Conservation (phyloP, 2,113 vertebrate species). For the Mirza zaza region DNA sequence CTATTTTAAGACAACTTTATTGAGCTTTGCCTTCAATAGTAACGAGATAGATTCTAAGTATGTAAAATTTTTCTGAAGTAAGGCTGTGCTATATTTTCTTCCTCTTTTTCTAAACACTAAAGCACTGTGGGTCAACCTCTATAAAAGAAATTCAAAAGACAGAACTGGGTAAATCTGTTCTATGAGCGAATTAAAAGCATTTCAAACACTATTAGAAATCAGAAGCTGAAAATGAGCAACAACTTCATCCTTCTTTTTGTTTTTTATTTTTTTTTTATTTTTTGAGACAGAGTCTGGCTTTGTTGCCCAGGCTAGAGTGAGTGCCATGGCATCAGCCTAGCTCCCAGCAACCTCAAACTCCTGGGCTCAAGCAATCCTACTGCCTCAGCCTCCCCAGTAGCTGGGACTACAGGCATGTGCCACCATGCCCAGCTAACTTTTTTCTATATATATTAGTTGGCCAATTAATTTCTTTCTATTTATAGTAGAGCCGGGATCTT, state of each 20-base stretch:
- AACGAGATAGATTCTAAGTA: not conserved
- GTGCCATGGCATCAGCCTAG: too few species aligned
- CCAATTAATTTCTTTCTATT: too few species aligned
- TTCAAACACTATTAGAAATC: constrained; percentile 26
- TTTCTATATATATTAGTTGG: too few species aligned
- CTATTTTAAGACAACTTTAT: not conserved
- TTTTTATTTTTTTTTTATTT: too few species aligned
- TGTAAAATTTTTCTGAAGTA: not conserved
- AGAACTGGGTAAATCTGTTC: not conserved
- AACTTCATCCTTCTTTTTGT: not conserved
- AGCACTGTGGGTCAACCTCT: not conserved
- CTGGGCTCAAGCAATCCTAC: too few species aligned
- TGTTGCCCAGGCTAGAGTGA: too few species aligned
- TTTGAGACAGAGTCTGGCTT: too few species aligned
- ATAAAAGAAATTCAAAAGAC: not conserved
- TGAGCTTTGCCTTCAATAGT: not conserved
- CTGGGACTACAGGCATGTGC: too few species aligned
- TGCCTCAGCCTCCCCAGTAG: too few species aligned
- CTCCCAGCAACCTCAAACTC: too few species aligned
- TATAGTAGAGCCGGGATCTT: too few species aligned
- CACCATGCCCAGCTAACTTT: too few species aligned
- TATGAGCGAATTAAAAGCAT: not conserved
- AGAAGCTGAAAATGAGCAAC: not conserved
- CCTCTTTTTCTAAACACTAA: not conserved
- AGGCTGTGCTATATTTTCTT: not conserved